A percentile compares a stretch with the other conserved stretches of the same genome.
Evolutionary conservation across 2,888 invertebrate species (phyloP).

Genomic region (Urechis unicinctus): DNA sequence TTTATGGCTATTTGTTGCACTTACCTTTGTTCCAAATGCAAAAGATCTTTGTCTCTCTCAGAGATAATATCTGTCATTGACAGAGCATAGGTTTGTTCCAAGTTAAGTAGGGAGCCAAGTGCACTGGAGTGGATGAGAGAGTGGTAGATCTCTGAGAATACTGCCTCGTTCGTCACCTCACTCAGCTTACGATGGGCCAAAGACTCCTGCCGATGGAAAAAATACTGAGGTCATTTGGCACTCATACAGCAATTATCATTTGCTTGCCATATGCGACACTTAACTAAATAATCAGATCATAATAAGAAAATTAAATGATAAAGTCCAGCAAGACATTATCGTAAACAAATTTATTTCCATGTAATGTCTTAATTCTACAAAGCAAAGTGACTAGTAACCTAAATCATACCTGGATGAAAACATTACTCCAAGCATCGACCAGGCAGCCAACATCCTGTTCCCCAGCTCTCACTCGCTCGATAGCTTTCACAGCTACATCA

Average conservation of each 20-base stretch:
- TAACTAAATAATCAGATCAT: too few species aligned
- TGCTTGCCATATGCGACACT: too few species aligned
- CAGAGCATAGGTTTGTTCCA: constrained; percentile 80
- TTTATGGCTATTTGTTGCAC: too few species aligned
- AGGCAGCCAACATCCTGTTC: constrained; percentile 67
- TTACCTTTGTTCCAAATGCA: constrained; percentile 42
- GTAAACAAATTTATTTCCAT: too few species aligned
- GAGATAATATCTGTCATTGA: constrained; percentile 71
- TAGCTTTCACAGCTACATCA: constrained; percentile 57
- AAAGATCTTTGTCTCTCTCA: constrained; percentile 50
- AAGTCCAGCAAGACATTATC: too few species aligned
- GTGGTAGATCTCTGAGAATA: constrained; percentile 80
- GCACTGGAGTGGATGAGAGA: constrained; percentile 76
- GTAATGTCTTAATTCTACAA: too few species aligned
- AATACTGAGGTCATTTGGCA: background rate
- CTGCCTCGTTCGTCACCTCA: constrained; percentile 62
- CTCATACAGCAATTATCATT: background rate
- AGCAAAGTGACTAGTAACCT: too few species aligned
- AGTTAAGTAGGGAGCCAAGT: constrained; percentile 77
- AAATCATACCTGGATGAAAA: constrained; percentile 60
- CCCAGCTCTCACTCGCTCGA: constrained; percentile 47
- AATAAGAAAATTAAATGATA: too few species aligned
- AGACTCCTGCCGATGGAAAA: constrained; percentile 60
- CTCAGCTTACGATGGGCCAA: constrained; percentile 70
- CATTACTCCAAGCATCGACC: constrained; percentile 72